phyloP scores from a whole-genome alignment of 1,140 invertebrate species.

The Drosophila dunni region DNA sequence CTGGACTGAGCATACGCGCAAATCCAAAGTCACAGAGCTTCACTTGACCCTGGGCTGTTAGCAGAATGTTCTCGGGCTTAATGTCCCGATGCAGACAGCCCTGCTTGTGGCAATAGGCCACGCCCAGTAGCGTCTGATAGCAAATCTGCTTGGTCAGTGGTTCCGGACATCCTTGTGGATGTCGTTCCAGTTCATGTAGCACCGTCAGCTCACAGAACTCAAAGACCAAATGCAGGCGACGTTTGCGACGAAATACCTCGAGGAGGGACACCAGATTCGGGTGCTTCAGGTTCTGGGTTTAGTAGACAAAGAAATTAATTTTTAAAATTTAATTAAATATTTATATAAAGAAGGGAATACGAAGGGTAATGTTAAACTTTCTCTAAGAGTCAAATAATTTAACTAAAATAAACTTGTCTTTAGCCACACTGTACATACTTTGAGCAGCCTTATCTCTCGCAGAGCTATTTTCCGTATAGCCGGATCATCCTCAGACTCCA shows the following conservation, averaged over 20 bases:
- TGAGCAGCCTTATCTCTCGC: constrained; percentile 98
- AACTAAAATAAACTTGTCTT: not conserved
- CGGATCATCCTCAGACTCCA: constrained; percentile 99
- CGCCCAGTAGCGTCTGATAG: constrained; percentile 97
- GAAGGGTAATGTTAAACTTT: no score
- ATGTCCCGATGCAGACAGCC: constrained; percentile 99
- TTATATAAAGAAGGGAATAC: not conserved
- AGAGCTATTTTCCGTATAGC: constrained; percentile 99
- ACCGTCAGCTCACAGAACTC: constrained; percentile 99
- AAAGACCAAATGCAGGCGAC: constrained; percentile 98
- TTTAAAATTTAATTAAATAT: not conserved
- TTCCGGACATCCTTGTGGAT: constrained; percentile 94
- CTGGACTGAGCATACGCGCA: constrained; percentile 97
- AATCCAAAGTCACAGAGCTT: constrained; percentile 99
- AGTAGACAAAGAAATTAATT: not conserved
- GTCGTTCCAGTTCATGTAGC: constrained; percentile 97
- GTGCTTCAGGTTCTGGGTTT: constrained; percentile 96
- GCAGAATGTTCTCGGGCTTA: constrained; percentile 99
- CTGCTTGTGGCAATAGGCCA: constrained; percentile 98
- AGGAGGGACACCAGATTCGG: constrained; percentile 98
- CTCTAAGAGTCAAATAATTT: no score
- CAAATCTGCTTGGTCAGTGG: constrained; percentile 95
- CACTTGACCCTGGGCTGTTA: constrained; percentile 96
- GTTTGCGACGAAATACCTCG: constrained; percentile 98
- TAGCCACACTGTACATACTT: constrained; percentile 87